These are phyloP conservation scores for Nasonia oneida DNA, from an alignment of 2,888 invertebrate genomes.

Conservation along the genomic window DNA sequence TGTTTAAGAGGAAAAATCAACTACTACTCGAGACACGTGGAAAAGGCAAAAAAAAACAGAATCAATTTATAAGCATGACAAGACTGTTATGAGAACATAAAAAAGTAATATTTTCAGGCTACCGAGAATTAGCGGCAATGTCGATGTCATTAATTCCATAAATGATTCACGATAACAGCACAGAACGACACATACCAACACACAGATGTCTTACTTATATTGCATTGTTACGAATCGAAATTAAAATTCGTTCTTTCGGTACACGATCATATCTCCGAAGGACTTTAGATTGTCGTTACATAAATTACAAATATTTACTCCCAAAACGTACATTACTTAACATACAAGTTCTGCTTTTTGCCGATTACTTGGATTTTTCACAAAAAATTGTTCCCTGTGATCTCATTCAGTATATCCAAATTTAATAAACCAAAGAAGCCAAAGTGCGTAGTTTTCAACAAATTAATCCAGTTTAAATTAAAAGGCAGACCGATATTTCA, in stretches of 20 bases:
- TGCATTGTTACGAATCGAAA: not conserved
- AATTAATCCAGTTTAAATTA: not conserved
- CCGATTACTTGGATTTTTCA: not conserved
- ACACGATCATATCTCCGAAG: too few relatives aligned
- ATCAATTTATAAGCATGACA: not conserved
- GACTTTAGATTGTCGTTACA: too few relatives aligned
- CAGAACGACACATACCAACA: not conserved
- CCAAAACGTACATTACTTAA: too few relatives aligned
- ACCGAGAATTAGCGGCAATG: not conserved
- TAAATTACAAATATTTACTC: too few relatives aligned
- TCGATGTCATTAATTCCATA: not conserved
- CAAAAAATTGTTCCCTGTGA: not conserved
- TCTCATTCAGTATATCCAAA: not conserved
- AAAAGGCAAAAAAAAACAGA: not conserved
- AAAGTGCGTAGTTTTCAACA: too few relatives aligned
- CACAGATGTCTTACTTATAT: not conserved
- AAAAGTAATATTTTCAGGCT: not conserved
- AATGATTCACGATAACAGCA: not conserved
- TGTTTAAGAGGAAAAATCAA: not conserved
- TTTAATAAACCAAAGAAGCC: not conserved
- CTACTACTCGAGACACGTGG: not conserved
- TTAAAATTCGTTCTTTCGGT: not conserved
- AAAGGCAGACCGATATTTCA: not conserved
- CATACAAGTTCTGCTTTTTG: too few relatives aligned
- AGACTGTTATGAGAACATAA: not conserved